Evolutionary conservation across 1,140 invertebrate species (phyloP), one percentile per base, ranked within the genome.

Genomic region (Chionoecetes opilio): DNA sequence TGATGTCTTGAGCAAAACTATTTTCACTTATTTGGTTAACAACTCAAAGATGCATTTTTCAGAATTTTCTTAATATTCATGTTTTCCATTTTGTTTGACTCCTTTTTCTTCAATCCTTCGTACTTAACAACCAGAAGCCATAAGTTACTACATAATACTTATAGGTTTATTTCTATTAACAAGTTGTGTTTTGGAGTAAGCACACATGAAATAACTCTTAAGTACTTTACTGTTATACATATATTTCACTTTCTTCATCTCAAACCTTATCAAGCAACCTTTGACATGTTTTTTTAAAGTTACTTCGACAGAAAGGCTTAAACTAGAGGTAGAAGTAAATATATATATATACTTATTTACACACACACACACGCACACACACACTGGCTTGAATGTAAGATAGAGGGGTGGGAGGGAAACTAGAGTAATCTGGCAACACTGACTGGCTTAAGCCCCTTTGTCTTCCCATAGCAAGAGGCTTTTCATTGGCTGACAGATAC

Each of bases 1-100:
- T 87, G 85, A 37, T 34, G 11, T 87, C 37, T 35, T 37, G 85
- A 38, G 85, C 85, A 87, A 90, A 8, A 41, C 29, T 90, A 87
- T 87, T 35, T 87, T 87, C 34, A 9, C 32, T 87, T 17, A 37
- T 32, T 37, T 34, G 63, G 6, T 75, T 75, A n/a, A 75, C 6
- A 53, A 53, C 46, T 53, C 46, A 1, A 53, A 3, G 46, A n/a
- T n/a, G n/a, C n/a, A n/a, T n/a, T n/a, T n/a, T n/a, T n/a, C n/a
- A n/a, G n/a, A 53, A 0, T 53, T 53, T 53, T 11, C 8, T 53
- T 53, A 6, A 6, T 41, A 6, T 41, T 41, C 14, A 6, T 41
- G 5, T 41, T 41, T 41, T 14, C 14, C 38, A 6, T 3, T 41
- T 41, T 41, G 5, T 14, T 6, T 41, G 38, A 41, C 38, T 41